Evolutionary conservation across 1,140 invertebrate genomes (phyloP).

Genomic region (Dryas iulia): DNA sequence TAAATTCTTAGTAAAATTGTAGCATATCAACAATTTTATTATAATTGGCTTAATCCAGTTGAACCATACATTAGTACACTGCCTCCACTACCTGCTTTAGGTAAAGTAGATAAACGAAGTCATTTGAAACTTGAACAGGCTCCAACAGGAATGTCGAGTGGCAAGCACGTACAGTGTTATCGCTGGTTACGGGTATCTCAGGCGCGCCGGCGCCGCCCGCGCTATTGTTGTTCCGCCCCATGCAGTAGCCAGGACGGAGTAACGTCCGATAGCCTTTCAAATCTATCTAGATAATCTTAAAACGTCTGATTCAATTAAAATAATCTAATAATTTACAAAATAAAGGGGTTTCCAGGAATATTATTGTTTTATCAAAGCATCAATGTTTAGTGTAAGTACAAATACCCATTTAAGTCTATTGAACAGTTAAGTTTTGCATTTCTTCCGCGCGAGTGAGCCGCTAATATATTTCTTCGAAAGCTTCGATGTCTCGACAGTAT

Average conservation of each 20-base stretch:
- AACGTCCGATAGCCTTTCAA: conserved; percentile 35
- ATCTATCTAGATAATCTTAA: conserved; percentile 6
- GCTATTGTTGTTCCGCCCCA: conserved; percentile 45
- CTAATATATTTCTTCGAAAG: conserved; percentile 7
- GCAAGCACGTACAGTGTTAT: conserved; percentile 36
- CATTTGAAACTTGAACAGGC: conserved; percentile 9
- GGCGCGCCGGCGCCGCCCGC: conserved; percentile 40
- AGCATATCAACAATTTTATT: too few species aligned
- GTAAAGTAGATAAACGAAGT: not conserved
- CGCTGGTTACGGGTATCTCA: conserved; percentile 45
- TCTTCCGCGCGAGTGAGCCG: not conserved
- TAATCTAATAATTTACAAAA: not conserved
- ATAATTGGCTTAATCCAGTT: not conserved
- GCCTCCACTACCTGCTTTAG: not conserved
- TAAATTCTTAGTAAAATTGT: too few species aligned
- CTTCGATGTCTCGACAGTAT: conserved; percentile 15
- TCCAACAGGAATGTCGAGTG: conserved; percentile 21
- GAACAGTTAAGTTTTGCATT: not conserved
- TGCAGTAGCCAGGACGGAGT: conserved; percentile 19
- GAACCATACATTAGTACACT: not conserved
- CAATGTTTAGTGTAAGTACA: not conserved
- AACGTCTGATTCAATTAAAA: conserved; percentile 1
- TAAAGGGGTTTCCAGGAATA: not conserved
- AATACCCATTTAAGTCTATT: not conserved
- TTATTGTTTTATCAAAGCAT: not conserved